Evolutionary conservation across 1,140 invertebrate genomes (phyloP).

Genomic region (Psix sp.): DNA sequence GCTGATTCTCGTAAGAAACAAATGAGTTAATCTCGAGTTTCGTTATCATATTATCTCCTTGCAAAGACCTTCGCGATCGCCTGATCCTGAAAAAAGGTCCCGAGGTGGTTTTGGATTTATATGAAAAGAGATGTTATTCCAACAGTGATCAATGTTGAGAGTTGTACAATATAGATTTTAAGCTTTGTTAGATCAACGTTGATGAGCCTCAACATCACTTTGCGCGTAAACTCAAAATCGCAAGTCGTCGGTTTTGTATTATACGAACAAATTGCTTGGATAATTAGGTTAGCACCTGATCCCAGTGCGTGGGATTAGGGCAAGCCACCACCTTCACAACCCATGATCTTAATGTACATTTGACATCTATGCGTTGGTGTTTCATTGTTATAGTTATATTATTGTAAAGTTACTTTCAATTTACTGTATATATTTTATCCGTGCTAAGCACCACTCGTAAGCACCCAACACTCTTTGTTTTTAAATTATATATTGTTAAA

Average conservation of each 20-base stretch:
- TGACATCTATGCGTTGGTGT: conserved; percentile 49
- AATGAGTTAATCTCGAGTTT: no score
- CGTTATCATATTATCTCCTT: no score
- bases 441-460: conserved; percentile 31
- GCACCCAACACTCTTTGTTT: conserved; percentile 47
- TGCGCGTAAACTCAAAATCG: conserved; percentile 27
- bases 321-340: conserved; percentile 24
- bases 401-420: conserved; percentile 54
- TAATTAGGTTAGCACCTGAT: conserved; percentile 17
- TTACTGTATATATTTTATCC: conserved; percentile 56
- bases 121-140: conserved; percentile 29
- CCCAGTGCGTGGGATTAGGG: conserved; percentile 1
- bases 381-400: conserved; percentile 53
- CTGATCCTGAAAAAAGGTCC: background rate
- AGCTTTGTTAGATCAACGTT: conserved; percentile 39
- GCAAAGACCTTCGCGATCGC: no score
- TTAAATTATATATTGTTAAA: conserved; percentile 54
- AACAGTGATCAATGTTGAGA: conserved; percentile 44
- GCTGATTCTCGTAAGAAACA: no score
- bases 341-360: conserved; percentile 55
- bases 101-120: conserved; percentile 23
- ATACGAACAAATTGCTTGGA: conserved; percentile 38
- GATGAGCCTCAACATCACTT: conserved; percentile 29
- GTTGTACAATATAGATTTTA: conserved; percentile 43
- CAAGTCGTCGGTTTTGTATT: conserved; percentile 5